Evolutionary conservation across 2,797 vertebrate genomes (phyloP).

Genomic region (Dromococcyx pavoninus): DNA sequence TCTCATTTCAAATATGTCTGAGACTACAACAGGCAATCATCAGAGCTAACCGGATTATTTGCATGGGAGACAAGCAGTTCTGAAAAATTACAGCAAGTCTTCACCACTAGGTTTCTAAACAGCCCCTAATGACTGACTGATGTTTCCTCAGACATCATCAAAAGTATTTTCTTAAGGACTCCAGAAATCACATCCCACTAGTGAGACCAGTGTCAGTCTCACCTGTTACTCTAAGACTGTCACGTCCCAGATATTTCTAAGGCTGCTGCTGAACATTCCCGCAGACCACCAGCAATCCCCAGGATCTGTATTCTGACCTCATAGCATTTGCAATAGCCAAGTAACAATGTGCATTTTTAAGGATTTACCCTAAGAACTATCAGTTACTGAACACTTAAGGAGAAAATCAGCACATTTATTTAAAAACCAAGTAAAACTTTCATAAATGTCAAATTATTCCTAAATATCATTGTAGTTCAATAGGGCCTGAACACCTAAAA

Average conservation of each 20-base stretch:
- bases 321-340: neutral
- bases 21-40: neutral
- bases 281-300: neutral
- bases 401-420: neutral
- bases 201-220: neutral
- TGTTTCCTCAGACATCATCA: rapidly evolving
- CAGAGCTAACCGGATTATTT: neutral
- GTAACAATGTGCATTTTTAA: neutral
- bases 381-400: neutral
- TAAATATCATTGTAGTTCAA: neutral
- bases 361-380: neutral
- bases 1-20: neutral
- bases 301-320: neutral
- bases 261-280: neutral
- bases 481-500: neutral
- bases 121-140: neutral
- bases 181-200: neutral
- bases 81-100: neutral
- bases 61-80: neutral
- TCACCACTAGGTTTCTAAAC: neutral
- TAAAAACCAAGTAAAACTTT: neutral
- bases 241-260: neutral
- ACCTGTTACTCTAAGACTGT: neutral
- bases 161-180: neutral
- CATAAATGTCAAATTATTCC: neutral